Conservation (phyloP, 2,888 invertebrate genomes). For the Drosophila helvetica region DNA sequence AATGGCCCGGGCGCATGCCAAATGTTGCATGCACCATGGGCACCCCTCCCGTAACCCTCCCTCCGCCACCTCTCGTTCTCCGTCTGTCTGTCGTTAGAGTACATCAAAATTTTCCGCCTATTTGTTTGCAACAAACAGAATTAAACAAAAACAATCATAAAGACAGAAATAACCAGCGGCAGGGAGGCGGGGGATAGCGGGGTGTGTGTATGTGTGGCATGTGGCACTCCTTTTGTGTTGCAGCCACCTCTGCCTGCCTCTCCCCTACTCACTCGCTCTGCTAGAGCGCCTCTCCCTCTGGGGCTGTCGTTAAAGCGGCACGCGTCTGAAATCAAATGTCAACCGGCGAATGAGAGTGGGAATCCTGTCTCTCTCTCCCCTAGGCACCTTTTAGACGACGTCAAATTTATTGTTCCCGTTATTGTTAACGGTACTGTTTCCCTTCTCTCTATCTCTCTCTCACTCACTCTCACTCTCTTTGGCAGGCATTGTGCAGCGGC, state of each 20-base stretch:
- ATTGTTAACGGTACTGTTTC: not conserved
- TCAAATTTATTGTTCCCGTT: constrained; percentile 26
- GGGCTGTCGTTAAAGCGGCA: constrained; percentile 65
- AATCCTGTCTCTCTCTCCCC: constrained; percentile 6
- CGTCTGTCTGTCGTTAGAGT: constrained; percentile 23
- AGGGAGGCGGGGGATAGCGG: constrained; percentile 3
- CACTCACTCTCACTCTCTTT: too few relatives aligned
- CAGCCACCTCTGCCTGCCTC: constrained; percentile 1
- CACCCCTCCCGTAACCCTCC: not conserved
- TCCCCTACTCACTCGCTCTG: not conserved
- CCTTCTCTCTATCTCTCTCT: not conserved
- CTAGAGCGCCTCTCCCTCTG: constrained; percentile 6
- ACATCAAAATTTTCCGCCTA: constrained; percentile 75
- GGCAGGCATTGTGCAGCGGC: constrained; percentile 40
- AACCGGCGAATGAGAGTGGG: constrained; percentile 21
- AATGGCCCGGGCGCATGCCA: constrained; percentile 26
- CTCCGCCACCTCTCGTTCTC: not conserved
- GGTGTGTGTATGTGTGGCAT: constrained; percentile 35
- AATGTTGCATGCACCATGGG: constrained; percentile 51
- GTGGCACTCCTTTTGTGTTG: constrained; percentile 52
- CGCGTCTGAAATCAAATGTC: constrained; percentile 76
- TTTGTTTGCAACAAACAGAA: constrained; percentile 77
- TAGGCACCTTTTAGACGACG: constrained; percentile 24
- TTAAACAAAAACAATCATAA: constrained; percentile 71
- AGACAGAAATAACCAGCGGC: constrained; percentile 60